phyloP scores from a whole-genome alignment of 2,113 vertebrate species.

The Oncorhynchus mykiss region DNA sequence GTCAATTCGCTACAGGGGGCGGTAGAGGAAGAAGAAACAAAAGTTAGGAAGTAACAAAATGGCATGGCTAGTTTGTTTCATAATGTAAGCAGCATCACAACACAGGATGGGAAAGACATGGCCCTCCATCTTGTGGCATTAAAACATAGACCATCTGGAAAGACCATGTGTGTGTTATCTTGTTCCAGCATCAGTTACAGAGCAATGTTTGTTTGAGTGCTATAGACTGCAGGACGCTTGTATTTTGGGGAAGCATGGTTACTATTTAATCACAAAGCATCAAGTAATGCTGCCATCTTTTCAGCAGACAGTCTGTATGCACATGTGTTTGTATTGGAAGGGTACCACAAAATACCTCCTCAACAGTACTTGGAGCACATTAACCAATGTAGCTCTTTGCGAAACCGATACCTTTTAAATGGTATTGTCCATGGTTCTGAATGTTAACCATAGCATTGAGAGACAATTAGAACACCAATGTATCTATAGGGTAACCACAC shows the following conservation, averaged over 20 bases:
- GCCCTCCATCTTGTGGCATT: no score
- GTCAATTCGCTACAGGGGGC: slow-evolving; percentile 16
- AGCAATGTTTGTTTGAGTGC: neutral
- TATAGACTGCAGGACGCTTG: no score
- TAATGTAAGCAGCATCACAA: slow-evolving; percentile 5
- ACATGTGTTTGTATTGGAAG: no score
- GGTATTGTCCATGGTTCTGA: no score
- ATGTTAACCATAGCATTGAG: neutral
- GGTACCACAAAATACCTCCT: neutral
- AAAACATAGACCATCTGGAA: no score
- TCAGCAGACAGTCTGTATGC: no score
- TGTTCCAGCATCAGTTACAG: neutral
- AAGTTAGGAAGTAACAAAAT: slow-evolving; percentile 43
- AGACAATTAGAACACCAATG: neutral
- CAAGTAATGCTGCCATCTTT: neutral
- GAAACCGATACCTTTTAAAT: neutral
- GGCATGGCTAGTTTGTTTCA: slow-evolving; percentile 31
- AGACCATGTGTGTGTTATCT: no score
- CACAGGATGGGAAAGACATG: neutral
- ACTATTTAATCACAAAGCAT: neutral
- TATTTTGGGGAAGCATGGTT: neutral
- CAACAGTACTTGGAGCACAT: neutral
- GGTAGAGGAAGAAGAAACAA: slow-evolving; percentile 16
- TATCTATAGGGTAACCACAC: no score
- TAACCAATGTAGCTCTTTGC: neutral